Conservation (phyloP, 1,140 invertebrate genomes). For the Thaumatotibia leucotreta region DNA sequence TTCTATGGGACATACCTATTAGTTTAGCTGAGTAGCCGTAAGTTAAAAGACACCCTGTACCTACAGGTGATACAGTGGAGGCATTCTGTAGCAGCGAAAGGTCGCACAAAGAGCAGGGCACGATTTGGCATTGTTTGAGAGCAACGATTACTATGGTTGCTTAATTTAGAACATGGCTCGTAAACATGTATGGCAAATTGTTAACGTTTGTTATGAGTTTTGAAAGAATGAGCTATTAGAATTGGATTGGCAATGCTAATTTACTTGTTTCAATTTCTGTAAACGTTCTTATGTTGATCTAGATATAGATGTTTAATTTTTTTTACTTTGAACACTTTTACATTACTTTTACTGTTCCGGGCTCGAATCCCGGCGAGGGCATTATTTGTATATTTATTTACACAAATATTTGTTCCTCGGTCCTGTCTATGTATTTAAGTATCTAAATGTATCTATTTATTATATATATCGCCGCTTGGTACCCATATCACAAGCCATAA, state of each 20-base stretch:
- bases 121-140: constrained; percentile 22
- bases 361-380: too few species aligned
- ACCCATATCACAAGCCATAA: too few species aligned
- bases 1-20: neutral
- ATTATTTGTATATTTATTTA: too few species aligned
- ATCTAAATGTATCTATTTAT: too few species aligned
- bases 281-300: too few species aligned
- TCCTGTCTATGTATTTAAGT: too few species aligned
- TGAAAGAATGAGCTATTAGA: neutral
- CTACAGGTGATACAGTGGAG: neutral
- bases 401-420: too few species aligned
- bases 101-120: constrained; percentile 31
- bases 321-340: too few species aligned
- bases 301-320: too few species aligned
- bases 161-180: neutral
- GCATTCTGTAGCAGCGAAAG: constrained; percentile 27
- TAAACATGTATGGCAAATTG: constrained; percentile 5
- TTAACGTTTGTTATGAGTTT: neutral
- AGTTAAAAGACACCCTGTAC: neutral
- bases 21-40: neutral
- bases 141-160: neutral
- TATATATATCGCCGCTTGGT: too few species aligned
- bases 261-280: neutral
- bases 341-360: too few species aligned
- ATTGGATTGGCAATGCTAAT: neutral